phyloP scores from a whole-genome alignment of 2,888 invertebrate genomes.

The Ormyrus labotus region DNA sequence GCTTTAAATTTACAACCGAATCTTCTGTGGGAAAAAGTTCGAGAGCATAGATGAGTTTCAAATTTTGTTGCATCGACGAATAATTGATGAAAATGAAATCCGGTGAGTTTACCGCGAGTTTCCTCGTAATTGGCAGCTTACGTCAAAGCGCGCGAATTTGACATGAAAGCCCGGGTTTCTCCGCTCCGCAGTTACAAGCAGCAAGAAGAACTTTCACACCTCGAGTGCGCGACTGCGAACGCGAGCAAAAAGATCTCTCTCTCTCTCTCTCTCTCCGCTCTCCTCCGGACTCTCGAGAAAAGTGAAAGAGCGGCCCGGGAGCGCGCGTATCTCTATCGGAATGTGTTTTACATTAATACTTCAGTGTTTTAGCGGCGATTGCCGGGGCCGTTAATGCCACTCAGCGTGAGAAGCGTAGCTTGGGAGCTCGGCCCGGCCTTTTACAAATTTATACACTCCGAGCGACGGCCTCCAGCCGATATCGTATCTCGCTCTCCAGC shows the following conservation, averaged over 20 bases:
- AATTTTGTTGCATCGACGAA: too few species aligned
- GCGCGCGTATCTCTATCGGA: conserved; percentile 72
- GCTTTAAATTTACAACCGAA: conserved; percentile 26
- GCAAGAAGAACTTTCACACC: neutral
- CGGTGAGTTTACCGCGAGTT: too few species aligned
- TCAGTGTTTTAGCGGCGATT: conserved; percentile 73
- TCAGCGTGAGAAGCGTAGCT: conserved; percentile 58
- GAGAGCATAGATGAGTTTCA: neutral
- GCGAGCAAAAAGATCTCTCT: neutral
- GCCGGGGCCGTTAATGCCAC: conserved; percentile 73
- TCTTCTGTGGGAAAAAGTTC: neutral
- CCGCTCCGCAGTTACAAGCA: too few species aligned
- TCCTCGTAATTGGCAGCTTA: too few species aligned
- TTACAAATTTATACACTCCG: conserved; percentile 74
- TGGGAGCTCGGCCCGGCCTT: conserved; percentile 68
- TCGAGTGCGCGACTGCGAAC: neutral
- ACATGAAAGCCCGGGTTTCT: neutral
- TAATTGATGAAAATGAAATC: too few species aligned
- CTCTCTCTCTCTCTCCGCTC: too few species aligned
- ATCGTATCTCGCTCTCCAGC: conserved; percentile 65
- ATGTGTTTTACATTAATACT: conserved; percentile 76
- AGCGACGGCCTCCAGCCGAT: conserved; percentile 65
- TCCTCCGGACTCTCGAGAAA: neutral
- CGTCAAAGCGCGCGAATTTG: neutral
- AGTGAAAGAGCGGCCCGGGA: conserved; percentile 43